Conservation (phyloP, 2,888 invertebrate species). For the Deroplatys truncata region DNA sequence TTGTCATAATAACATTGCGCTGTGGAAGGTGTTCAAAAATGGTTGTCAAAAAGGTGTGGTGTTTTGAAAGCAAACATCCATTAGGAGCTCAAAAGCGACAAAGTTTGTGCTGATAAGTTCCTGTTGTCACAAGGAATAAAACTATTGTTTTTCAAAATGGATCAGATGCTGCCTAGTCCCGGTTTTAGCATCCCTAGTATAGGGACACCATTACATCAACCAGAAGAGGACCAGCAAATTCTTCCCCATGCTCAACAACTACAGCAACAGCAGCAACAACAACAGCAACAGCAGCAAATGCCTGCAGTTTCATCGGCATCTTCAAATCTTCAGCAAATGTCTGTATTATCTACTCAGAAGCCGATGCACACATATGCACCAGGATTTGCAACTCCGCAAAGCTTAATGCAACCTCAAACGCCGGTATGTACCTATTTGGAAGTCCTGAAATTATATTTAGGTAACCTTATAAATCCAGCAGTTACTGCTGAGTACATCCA, state of each 20-base stretch:
- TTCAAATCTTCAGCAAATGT: conserved; percentile 48
- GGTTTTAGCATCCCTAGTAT: conserved; percentile 86
- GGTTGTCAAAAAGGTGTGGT: background rate
- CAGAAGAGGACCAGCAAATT: conserved; percentile 87
- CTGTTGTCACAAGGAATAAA: background rate
- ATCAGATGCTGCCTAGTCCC: conserved; percentile 87
- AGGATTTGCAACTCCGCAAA: conserved; percentile 73
- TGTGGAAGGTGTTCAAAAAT: background rate
- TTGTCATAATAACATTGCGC: too few species aligned
- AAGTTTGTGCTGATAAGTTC: background rate
- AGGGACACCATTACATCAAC: conserved; percentile 79
- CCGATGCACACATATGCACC: conserved; percentile 71
- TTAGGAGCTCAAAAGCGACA: background rate
- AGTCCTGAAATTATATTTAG: background rate
- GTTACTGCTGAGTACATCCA: too few species aligned
- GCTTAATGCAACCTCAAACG: conserved; percentile 85
- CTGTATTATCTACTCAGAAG: conserved; percentile 58
- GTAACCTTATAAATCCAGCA: too few species aligned
- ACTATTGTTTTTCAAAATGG: conserved; percentile 54
- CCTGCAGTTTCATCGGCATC: conserved; percentile 42
- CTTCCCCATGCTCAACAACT: conserved; percentile 78
- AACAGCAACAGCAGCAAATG: conserved; percentile 47
- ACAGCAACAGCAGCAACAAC: conserved; percentile 51
- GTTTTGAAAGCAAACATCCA: background rate
- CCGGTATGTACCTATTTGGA: conserved; percentile 57